Evolutionary conservation across 2,888 invertebrate species (phyloP).

Genomic region (Saturnia japonica): DNA sequence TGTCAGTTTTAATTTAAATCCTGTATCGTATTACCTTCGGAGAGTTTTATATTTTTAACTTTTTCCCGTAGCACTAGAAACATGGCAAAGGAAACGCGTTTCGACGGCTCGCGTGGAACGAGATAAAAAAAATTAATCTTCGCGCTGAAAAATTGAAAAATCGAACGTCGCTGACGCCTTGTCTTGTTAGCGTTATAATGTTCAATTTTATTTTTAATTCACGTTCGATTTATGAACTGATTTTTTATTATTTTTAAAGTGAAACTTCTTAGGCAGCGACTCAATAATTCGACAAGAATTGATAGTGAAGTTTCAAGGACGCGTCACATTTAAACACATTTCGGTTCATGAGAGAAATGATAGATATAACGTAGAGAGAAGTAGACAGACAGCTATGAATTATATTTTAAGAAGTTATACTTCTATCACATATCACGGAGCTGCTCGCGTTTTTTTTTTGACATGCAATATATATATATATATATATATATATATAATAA

Average conservation of each 20-base stretch:
- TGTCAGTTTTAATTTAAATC: slow-evolving; percentile 79
- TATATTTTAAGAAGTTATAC: too few species aligned
- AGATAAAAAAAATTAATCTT: slow-evolving; percentile 9
- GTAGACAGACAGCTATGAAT: too few species aligned
- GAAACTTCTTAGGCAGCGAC: too few species aligned
- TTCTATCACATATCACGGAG: too few species aligned
- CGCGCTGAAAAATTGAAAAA: slow-evolving; percentile 26
- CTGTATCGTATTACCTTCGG: slow-evolving; percentile 75
- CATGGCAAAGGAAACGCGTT: slow-evolving; percentile 68
- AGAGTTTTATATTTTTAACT: slow-evolving; percentile 74
- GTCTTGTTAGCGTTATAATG: slow-evolving; percentile 7
- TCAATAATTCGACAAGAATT: too few species aligned
- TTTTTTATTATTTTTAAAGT: background rate
- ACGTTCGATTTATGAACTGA: background rate
- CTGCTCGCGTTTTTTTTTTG: too few species aligned
- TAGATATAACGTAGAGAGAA: too few species aligned
- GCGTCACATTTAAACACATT: too few species aligned
- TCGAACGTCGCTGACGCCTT: slow-evolving; percentile 23
- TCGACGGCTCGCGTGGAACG: slow-evolving; percentile 52
- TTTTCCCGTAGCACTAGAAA: slow-evolving; percentile 44
- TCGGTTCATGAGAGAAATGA: too few species aligned
- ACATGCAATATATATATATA: too few species aligned
- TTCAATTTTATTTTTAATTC: background rate
- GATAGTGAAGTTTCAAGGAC: too few species aligned
- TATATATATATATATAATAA: too few species aligned